Base-by-base conservation (phyloP, 2,113 vertebrate genomes). In the Loxodonta africana region DNA sequence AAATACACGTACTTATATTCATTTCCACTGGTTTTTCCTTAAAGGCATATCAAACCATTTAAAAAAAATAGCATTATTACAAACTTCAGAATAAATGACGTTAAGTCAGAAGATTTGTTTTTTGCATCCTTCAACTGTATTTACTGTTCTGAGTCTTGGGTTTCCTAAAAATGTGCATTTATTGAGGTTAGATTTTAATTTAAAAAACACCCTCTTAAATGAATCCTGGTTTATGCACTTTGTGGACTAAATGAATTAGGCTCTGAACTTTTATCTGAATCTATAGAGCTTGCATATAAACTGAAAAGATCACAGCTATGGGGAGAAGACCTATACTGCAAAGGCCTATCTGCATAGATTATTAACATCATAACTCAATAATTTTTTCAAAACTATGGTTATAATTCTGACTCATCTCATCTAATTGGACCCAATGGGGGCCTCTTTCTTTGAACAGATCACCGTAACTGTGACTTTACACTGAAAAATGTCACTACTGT, bases 401-500 rank as follows among this genome's bases (percentile, higher is more conserved):
- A 99, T 99, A 99, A 37, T 37, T 37, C 37, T 37, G 37, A 37
- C 37, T 37, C 37, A 37, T 37, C 37, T 37, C 37, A 37, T 37
- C 37, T 37, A 37, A 99, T 99, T 99, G 99, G 99, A 99, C 99
- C 99, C 99, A 99, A 98, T 99, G 99, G 99, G 99, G 99, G 99
- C 99, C 99, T 99, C 96, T 99, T 96, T 98, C 99, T 99, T 99
- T 99, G 99, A 99, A 99, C 99, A 99, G 99, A 99, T 99, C 99
- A 99, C 98, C 99, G 99, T 98, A 98, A 99, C 99, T 99, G 99
- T 99, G 99, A 99, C 99, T 99, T 99, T 99, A 99, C 99, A 99
- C 99, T 99, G 99, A 99, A 99, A 99, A 99, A 99, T 99, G 99
- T 99, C 99, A 99, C 99, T 98, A 99, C 99, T 99, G 99, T 99